Percentiles rank a stretch among this genome's conserved stretches.
Evolutionary conservation across 2,888 invertebrate genomes (phyloP).

Genomic region (Oasisia sp.): DNA sequence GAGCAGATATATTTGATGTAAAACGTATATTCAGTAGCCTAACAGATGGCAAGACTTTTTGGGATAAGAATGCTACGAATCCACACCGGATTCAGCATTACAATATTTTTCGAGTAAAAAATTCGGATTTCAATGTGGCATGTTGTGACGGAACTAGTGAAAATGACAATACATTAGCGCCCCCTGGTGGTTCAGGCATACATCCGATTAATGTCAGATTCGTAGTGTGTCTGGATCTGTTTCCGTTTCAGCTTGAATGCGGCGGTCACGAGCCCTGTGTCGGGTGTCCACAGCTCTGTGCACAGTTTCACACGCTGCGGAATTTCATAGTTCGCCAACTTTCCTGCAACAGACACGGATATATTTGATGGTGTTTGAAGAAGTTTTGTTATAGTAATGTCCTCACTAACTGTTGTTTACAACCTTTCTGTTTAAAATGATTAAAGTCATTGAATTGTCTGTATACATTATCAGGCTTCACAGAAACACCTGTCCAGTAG

Average conservation of each 20-base stretch:
- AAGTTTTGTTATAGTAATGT: not conserved
- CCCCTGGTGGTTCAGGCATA: not conserved
- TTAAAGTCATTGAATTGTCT: too few relatives aligned
- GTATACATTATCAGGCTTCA: too few relatives aligned
- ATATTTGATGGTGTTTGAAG: not conserved
- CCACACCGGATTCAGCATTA: too few relatives aligned
- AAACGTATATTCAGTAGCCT: too few relatives aligned
- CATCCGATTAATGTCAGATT: not conserved
- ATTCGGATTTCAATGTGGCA: too few relatives aligned
- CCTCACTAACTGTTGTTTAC: not conserved
- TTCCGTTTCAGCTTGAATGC: constrained; percentile 97
- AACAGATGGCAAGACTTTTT: too few relatives aligned
- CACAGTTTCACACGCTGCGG: constrained; percentile 89
- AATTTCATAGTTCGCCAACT: constrained; percentile 90
- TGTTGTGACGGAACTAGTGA: not conserved
- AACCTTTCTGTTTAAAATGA: too few relatives aligned
- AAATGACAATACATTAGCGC: not conserved
- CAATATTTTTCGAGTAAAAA: too few relatives aligned
- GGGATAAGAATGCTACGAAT: too few relatives aligned
- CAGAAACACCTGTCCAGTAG: too few relatives aligned
- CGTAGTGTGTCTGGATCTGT: constrained; percentile 93
- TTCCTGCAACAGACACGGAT: constrained; percentile 72
- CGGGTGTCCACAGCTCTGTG: constrained; percentile 95
- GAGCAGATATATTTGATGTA: too few relatives aligned
- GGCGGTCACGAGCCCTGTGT: constrained; percentile 96